Evolutionary conservation across 2,797 vertebrate species (phyloP).

Genomic region (Scleropages formosus): DNA sequence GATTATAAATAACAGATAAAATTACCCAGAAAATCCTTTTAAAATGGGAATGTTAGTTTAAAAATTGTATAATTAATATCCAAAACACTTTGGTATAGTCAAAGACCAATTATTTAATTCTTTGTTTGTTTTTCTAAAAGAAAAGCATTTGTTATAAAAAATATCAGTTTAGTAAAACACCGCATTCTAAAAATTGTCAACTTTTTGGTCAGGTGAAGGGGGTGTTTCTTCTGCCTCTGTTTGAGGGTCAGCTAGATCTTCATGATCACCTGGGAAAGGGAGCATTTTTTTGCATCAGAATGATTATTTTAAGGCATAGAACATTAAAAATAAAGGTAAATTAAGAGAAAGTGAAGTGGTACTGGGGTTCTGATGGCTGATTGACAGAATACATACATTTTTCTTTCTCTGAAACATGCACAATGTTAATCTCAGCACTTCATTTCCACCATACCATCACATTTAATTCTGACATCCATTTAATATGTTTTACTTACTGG

Average conservation of each 20-base stretch:
- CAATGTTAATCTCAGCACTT: constrained; percentile 1
- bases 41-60: too few species aligned
- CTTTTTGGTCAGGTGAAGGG: constrained; percentile 39
- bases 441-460: background rate
- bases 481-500: constrained; percentile 52
- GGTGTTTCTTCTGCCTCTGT: constrained; percentile 44
- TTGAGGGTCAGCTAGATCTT: constrained; percentile 46
- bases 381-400: background rate
- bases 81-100: constrained; percentile 26
- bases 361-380: too few species aligned
- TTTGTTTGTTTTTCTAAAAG: constrained; percentile 53
- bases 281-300: background rate
- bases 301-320: background rate
- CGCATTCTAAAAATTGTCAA: constrained; percentile 17
- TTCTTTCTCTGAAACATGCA: background rate
- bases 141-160: constrained; percentile 23
- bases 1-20: too few species aligned
- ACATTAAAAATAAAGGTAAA: background rate
- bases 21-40: too few species aligned
- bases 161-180: constrained; percentile 8
- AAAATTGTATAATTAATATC: too few species aligned
- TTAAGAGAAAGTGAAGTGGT: too few species aligned
- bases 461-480: background rate
- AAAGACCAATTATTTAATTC: constrained; percentile 12
- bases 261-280: constrained; percentile 46